A percentile compares a stretch with the other conserved stretches of the same genome.
phyloP scores from a whole-genome alignment of 2,797 vertebrate genomes.

The Rachycentron canadum region DNA sequence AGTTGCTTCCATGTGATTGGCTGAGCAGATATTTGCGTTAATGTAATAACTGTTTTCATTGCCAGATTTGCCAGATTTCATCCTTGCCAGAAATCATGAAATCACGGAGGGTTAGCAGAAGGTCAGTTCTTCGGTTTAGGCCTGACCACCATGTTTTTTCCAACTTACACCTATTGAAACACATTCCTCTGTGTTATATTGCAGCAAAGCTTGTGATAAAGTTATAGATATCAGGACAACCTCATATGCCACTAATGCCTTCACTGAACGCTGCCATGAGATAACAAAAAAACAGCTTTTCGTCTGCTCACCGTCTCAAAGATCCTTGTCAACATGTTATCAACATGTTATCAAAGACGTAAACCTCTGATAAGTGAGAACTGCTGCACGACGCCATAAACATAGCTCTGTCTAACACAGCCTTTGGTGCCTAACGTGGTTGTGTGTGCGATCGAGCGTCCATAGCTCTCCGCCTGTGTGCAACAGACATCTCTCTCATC shows the following conservation, averaged over 20 bases:
- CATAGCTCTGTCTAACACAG: neutral
- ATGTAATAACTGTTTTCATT: too few relatives aligned
- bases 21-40: too few relatives aligned
- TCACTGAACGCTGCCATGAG: neutral
- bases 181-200: neutral
- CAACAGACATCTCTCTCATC: slow-evolving; percentile 74
- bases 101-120: too few relatives aligned
- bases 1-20: too few relatives aligned
- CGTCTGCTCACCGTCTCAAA: neutral
- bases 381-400: neutral
- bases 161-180: neutral
- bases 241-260: neutral
- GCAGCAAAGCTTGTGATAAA: neutral
- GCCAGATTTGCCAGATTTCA: too few relatives aligned
- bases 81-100: too few relatives aligned
- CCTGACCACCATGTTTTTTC: too few relatives aligned
- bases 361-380: neutral
- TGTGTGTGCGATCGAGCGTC: slow-evolving; percentile 6
- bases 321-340: neutral
- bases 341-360: neutral
- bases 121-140: neutral
- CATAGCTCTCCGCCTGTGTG: slow-evolving; percentile 7
- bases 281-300: neutral
- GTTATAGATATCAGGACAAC: neutral
- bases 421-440: slow-evolving; percentile 14